Percentiles rank a stretch among this genome's conserved stretches.
These are phyloP conservation scores for Plotosus lineatus DNA, from an alignment of 2,113 vertebrate species.

Conservation along the genomic window DNA sequence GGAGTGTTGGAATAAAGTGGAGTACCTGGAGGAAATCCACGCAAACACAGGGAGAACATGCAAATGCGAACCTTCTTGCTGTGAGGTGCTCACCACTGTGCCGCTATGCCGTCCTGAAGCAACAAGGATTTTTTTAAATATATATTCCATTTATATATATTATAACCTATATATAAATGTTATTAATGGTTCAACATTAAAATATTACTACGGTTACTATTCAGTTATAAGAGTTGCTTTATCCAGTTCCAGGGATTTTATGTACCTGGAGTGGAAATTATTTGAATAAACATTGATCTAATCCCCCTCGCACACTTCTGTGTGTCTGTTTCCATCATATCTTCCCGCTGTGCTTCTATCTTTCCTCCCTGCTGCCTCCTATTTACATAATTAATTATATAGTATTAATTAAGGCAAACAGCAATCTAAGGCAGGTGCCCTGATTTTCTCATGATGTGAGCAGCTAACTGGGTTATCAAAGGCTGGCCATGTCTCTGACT, in stretches of 20 bases:
- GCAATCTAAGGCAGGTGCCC: not conserved
- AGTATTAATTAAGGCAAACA: slow-evolving; percentile 55
- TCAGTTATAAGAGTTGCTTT: not conserved
- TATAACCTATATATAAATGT: not conserved
- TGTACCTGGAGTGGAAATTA: not conserved
- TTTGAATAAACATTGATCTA: not conserved
- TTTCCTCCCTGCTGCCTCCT: slow-evolving; percentile 30
- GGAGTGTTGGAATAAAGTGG: too few relatives aligned
- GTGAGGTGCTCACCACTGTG: too few relatives aligned
- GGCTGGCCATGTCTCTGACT: too few relatives aligned
- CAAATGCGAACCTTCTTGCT: too few relatives aligned
- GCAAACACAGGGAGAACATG: too few relatives aligned
- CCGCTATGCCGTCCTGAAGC: too few relatives aligned
- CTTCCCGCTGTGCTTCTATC: not conserved
- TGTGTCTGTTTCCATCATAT: not conserved
- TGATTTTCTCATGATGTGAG: slow-evolving; percentile 1
- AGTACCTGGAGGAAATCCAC: too few relatives aligned
- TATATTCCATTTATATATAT: too few relatives aligned
- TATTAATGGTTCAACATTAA: not conserved
- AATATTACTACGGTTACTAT: not conserved
- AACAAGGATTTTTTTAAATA: too few relatives aligned
- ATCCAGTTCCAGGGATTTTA: not conserved
- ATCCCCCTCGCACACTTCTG: not conserved
- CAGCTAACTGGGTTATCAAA: too few relatives aligned
- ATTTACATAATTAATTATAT: slow-evolving; percentile 61